Evolutionary conservation across 2,113 vertebrate species (phyloP), one percentile per base, ranked within the genome.

Genomic region (Sialia sialis): DNA sequence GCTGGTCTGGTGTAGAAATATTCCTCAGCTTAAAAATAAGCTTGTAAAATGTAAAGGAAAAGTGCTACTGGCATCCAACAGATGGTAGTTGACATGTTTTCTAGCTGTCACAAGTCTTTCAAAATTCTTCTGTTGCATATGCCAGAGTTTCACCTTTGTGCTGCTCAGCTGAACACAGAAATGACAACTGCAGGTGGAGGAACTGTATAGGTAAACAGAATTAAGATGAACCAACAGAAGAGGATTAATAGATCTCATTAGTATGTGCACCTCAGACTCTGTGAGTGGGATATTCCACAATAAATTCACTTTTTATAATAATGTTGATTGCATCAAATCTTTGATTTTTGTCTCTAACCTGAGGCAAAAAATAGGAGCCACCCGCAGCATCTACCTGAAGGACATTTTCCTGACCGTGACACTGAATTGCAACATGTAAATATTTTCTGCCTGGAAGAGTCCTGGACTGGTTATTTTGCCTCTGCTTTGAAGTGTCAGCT

Each of bases 401-500:
- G 58, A 39, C 9, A 0, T 62, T 76, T 91, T 73, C 48, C 38
- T 70, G 51, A 52, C 75, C 0, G 0, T 79, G 83, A 63, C 16
- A 8, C 26, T 51, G 36, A 86, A 77, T 48, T 93, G 78, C 68
- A 83, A 46, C 38, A 62, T 0, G 0, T 23, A 41, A 44, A 94
- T 77, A 27, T 67, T 74, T 89, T 88, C 64, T 77, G 68, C 56
- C 64, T 87, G 39, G 6, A 85, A 36, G 38, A 49, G 39, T 60
- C 59, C 74, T 90, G 56, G 63, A 17, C 55, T 67, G 10, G 56
- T 90, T 77, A 52, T 64, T 16, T 90, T 93, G 82, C 72, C 39
- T 94, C n/a, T 91, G 75, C 91, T 91, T 94, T 83, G 75, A 96
- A 77, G 82, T 68, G 75, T 70, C 48, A 87, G 79, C 48, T 86